Conservation (phyloP, 2,888 invertebrate genomes). For the Meganola albula region DNA sequence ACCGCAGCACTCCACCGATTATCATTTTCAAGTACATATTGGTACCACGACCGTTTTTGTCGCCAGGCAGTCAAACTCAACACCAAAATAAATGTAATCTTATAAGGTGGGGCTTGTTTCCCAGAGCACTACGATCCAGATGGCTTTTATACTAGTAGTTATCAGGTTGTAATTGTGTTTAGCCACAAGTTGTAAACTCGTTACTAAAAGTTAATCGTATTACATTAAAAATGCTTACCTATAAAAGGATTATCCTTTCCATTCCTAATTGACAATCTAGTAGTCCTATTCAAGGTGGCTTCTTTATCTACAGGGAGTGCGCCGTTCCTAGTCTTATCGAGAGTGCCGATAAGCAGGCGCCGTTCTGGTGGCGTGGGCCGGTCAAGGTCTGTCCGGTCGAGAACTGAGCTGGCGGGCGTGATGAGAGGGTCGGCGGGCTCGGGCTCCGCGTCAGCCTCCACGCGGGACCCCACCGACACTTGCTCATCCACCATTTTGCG, state of each 20-base stretch:
- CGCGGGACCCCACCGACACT: conserved; percentile 81
- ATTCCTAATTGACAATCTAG: conserved; percentile 65
- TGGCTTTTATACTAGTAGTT: no score
- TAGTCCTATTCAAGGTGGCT: conserved; percentile 56
- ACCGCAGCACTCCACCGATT: no score
- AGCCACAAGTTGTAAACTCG: not conserved
- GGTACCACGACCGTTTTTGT: no score
- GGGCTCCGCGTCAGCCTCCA: conserved; percentile 72
- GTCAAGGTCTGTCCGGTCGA: conserved; percentile 54
- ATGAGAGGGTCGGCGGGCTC: conserved; percentile 74
- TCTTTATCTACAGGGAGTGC: conserved; percentile 65
- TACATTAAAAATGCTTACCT: conserved; percentile 38
- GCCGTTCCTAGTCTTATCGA: conserved; percentile 69
- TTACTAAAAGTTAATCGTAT: not conserved
- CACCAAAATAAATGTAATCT: no score
- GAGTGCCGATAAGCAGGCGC: conserved; percentile 60
- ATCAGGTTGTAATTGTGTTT: no score
- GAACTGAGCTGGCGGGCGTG: conserved; percentile 71
- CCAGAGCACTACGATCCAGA: no score
- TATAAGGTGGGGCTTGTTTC: no score
- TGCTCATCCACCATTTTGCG: conserved; percentile 95
- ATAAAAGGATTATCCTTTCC: conserved; percentile 71
- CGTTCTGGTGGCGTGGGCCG: conserved; percentile 63
- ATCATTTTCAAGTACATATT: no score
- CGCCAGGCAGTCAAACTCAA: no score